Base-by-base conservation (phyloP, 2,113 vertebrate genomes). In the Sorex araneus region DNA sequence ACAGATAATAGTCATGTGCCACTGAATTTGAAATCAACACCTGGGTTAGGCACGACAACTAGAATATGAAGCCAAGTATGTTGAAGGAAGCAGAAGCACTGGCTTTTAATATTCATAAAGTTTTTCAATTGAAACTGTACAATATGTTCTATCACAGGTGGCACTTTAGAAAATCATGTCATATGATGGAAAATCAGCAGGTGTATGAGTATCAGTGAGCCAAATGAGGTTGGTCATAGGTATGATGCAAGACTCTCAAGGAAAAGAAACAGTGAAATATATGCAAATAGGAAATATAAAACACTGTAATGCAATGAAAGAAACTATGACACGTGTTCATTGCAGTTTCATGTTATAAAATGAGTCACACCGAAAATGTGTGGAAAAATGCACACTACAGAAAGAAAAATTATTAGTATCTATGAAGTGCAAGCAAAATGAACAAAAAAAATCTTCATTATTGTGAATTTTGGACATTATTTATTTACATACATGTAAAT, bases 1-100 rank as follows among this genome's bases (percentile, higher is more conserved):
- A 81, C 89, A 86, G 64, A 83, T 70, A 86, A 96, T 92, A 80
- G 50, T 88, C 95, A 95, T 92, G 69, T 97, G 50, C 80, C 57
- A 88, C 60, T 96, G 94, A 96, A 97, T 97, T 96, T 97, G 96
- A 97, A 98, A 97, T 95, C 77, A 93, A 94, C 96, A 96, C 95
- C 94, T 97, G 82, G 11, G n/a, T 93, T 92, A 96, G 34, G 47
- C 47, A 76, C 19, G 77, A 80, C 6, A 30, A 91, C 76, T 1
- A 47, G 76, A 92, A 91, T 90, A 47, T 25, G 64, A 79, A 96
- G 71, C 78, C 84, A 95, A 95, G 36, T 45, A 9, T 5, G 92
- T 94, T 94, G 12, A 80, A 54, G 34, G 12, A 79, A 34, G 57
- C 82, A 32, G 66, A 32, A 83, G 18, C 28, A 63, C 91, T 96